Evolutionary conservation across 2,797 vertebrate species (phyloP).

Genomic region (Chrosomus eos): DNA sequence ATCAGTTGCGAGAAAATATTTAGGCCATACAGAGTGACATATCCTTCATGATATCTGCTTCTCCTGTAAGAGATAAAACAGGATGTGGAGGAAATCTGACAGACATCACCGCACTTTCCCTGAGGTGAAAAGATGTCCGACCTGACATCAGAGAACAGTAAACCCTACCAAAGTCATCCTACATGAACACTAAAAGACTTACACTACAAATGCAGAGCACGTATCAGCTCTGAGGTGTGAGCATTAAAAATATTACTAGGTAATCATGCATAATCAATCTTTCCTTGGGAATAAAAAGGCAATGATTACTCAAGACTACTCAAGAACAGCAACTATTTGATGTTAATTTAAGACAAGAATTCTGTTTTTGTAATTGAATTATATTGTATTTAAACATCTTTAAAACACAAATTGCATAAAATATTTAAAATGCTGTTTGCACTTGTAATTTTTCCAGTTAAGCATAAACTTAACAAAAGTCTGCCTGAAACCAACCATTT

Average conservation of each 20-base stretch:
- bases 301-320: not conserved
- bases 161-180: constrained; percentile 19
- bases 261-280: not conserved
- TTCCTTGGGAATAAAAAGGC: not conserved
- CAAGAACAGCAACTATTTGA: not conserved
- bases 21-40: not conserved
- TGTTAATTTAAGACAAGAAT: not conserved
- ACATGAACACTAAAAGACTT: constrained; percentile 16
- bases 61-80: constrained; percentile 2
- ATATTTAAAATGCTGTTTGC: too few relatives aligned
- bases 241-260: constrained; percentile 5
- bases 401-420: not conserved
- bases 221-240: not conserved
- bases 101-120: not conserved
- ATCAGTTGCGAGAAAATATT: not conserved
- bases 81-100: constrained; percentile 8
- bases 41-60: not conserved
- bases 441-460: not conserved
- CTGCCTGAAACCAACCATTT: not conserved
- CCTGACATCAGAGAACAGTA: constrained; percentile 34
- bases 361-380: not conserved
- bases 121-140: constrained; percentile 38
- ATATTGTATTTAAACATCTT: not conserved
- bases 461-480: not conserved
- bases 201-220: constrained; percentile 29